phyloP scores from a whole-genome alignment of 2,797 vertebrate species.

The Gymnoscopelus braueri region DNA sequence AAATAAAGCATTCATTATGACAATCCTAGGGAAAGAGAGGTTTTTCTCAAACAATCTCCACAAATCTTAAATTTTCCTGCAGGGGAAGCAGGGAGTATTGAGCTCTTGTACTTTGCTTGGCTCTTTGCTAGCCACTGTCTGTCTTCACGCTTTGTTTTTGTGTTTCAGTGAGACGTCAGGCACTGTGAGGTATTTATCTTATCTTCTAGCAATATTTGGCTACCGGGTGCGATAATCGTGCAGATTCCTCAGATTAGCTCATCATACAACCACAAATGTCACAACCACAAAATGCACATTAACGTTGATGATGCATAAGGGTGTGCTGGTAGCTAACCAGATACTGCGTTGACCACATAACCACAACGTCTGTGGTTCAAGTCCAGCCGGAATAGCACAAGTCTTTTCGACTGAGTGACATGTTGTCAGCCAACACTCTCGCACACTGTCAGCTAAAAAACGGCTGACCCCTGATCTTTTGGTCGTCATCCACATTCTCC shows the following conservation, averaged over 20 bases:
- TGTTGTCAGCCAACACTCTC: not conserved
- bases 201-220: slow-evolving; percentile 55
- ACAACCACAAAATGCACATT: slow-evolving; percentile 24
- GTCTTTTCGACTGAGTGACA: too few relatives aligned
- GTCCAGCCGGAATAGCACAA: too few relatives aligned
- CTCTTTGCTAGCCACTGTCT: slow-evolving; percentile 23
- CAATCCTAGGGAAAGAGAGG: not conserved
- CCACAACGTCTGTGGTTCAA: too few relatives aligned
- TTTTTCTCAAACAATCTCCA: slow-evolving; percentile 40
- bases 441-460: slow-evolving; percentile 62
- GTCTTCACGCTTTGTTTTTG: slow-evolving; percentile 42
- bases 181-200: slow-evolving; percentile 49
- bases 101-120: slow-evolving; percentile 30
- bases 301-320: slow-evolving; percentile 5
- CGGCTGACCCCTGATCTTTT: slow-evolving; percentile 66
- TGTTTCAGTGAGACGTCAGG: slow-evolving; percentile 37
- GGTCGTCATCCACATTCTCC: slow-evolving; percentile 44
- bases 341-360: too few relatives aligned
- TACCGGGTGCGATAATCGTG: slow-evolving; percentile 19
- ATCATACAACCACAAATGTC: not conserved
- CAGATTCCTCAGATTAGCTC: slow-evolving; percentile 41
- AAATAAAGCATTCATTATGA: slow-evolving; percentile 57
- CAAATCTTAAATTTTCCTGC: slow-evolving; percentile 5
- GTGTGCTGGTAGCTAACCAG: too few relatives aligned
- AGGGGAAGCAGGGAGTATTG: slow-evolving; percentile 20